Conservation (phyloP, 1,140 invertebrate genomes). For the Chironomus tepperi region DNA sequence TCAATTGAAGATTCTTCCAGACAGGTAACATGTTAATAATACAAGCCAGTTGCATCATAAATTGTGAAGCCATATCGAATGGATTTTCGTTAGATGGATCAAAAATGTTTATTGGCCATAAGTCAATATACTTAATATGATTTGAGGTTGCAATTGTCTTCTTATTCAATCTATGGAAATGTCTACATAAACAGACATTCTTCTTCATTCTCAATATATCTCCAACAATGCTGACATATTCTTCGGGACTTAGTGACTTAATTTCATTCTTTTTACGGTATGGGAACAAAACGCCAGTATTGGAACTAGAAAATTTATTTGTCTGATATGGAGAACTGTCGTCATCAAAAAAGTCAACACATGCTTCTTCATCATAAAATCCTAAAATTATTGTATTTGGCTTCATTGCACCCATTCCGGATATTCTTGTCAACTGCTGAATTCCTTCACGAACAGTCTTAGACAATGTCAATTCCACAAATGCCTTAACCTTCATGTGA, state of each 20-base stretch:
- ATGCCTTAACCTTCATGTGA: conserved; percentile 89
- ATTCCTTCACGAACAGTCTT: conserved; percentile 77
- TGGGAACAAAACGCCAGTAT: conserved; percentile 37
- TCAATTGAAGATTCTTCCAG: conserved; percentile 71
- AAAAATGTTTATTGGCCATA: conserved; percentile 91
- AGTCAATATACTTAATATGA: conserved; percentile 78
- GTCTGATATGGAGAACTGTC: conserved; percentile 43
- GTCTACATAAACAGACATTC: conserved; percentile 86
- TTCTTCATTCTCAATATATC: conserved; percentile 88
- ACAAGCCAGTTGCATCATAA: conserved; percentile 94
- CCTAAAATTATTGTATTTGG: conserved; percentile 91
- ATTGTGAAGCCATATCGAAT: conserved; percentile 81
- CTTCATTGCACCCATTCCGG: conserved; percentile 97
- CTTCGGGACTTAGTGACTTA: conserved; percentile 41
- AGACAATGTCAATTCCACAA: conserved; percentile 89
- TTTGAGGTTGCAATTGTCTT: conserved; percentile 55
- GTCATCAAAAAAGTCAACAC: conserved; percentile 62
- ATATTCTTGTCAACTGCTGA: conserved; percentile 82
- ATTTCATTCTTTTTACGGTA: conserved; percentile 35
- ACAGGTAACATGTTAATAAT: conserved; percentile 88
- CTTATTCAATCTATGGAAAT: conserved; percentile 81
- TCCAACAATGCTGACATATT: conserved; percentile 85
- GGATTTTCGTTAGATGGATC: conserved; percentile 63
- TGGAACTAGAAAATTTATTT: conserved; percentile 37
- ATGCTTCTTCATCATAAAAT: conserved; percentile 72